Evolutionary conservation across 2,888 invertebrate species (phyloP).

Genomic region (Perdita meconis): DNA sequence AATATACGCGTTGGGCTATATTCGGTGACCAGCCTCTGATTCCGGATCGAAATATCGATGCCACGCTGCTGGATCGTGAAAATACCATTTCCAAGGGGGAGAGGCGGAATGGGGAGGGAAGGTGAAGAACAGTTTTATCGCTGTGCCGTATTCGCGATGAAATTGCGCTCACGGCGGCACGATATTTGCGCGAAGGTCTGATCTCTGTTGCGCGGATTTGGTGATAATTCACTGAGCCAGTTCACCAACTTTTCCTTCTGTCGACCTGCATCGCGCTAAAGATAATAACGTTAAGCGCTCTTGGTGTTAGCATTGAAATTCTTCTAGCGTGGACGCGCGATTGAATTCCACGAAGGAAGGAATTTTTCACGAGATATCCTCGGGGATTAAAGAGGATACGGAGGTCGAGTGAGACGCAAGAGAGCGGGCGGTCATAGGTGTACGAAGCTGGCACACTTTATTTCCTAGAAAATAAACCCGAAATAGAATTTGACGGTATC

Average conservation of each 20-base stretch:
- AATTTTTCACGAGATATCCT: no score
- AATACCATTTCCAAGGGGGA: conserved; percentile 8
- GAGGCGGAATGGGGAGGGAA: background rate
- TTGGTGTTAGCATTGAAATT: no score
- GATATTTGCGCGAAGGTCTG: background rate
- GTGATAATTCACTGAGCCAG: background rate
- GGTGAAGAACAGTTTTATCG: conserved; percentile 16
- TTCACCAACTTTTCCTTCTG: background rate
- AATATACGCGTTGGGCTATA: conserved; percentile 13
- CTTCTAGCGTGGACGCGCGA: no score
- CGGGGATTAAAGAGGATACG: background rate
- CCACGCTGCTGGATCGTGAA: background rate
- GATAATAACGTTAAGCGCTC: no score
- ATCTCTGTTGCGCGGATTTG: conserved; percentile 11
- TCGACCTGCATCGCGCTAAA: no score
- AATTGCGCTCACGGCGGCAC: conserved; percentile 19
- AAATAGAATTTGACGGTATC: conserved; percentile 53
- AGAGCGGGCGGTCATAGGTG: conserved; percentile 17
- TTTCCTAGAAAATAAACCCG: conserved; percentile 44
- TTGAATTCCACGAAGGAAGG: no score
- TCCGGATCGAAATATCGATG: conserved; percentile 26
- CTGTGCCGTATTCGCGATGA: background rate
- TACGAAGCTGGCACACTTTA: conserved; percentile 17
- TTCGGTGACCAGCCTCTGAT: background rate
- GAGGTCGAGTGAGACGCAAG: no score